Evolutionary conservation across 2,797 vertebrate species (phyloP), one percentile per base, ranked within the genome.

Genomic region (Leuciscus waleckii): DNA sequence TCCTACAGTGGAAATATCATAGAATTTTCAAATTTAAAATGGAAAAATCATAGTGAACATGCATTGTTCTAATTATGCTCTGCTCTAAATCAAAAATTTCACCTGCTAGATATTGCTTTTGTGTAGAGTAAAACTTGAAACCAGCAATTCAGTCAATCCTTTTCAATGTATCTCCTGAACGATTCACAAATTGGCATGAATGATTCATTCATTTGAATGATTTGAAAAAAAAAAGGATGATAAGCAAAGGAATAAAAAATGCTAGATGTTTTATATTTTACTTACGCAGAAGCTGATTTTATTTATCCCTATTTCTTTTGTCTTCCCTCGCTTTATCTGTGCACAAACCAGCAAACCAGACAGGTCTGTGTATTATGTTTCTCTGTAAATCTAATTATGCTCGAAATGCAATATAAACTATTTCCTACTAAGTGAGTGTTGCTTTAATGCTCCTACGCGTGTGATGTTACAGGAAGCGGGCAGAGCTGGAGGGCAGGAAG

Each of bases 401-500:
- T 29, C 16, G 14, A 79, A 84, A 84, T 84, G 75, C 83, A 84
- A 84, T 84, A 84, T 69, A 78, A 84, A 84, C 51, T 71, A 46
- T 79, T 79, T 84, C 83, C 65, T 84, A 54, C 83, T 79, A 84
- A 79, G 83, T 84, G 75, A 87, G 85, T 51, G 63, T 83, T 35
- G 56, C 70, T 79, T 87, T 82, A 79, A 83, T 65, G 63, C 68
- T 29, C 68, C 14, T 86, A 41, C 1, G 41, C 78, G 71, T 82
- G 49, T 84, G 74, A 85, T 76, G 58, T 77, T 91, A 1, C 92
- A 99, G 98, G 94, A 99, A 99, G 92, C 96, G 98, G 73, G 97
- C 98, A 10, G 98, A 99, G 87, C 96, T 97, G 0, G 98, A 99
- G 82, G 98, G 97, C 90, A 97, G 98, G 92, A 99, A 99, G 88